Base-by-base conservation (phyloP, 1,140 invertebrate species). In the Drosophila seguyi region DNA sequence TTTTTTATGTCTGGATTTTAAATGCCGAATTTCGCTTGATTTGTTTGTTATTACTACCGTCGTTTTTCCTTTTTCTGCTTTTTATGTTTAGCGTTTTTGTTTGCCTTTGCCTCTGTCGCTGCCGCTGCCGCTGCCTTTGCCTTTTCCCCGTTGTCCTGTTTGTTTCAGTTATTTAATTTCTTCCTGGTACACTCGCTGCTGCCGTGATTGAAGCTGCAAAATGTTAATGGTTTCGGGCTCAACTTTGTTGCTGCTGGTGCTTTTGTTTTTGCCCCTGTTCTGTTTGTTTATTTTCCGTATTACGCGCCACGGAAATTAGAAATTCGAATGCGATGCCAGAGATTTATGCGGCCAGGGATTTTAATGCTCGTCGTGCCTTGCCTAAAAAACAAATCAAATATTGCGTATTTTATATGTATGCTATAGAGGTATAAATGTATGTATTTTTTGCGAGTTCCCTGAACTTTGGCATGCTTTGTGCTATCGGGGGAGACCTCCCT, bases 1-100 rank as follows among this genome's bases (percentile, higher is more conserved):
- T 91, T 90, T 90, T 92, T 91, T 86, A 91, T 90, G 79, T 75
- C 59, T 81, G 61, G 74, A 57, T 88, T 80, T 92, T 80, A 87
- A 83, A 82, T 65, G 87, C 73, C 73, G 63, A 91, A 83, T 87
- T 83, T 79, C 85, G 85, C 72, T 62, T 56, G 59, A 67, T 65
- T 88, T 83, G 65, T 69, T 80, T 71, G 63, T 67, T 75, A 60
- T 73, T 67, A 53, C 55, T 56, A 14, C 60, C 58, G 75, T 53
- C 34, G 52, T 10, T 38, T 13, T 53, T 38, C 31, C 47, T 13
- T 18, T 52, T 52, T 44, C 10, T 20, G 4, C 14, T 13, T 25
- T 66, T 55, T 66, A 52, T 61, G 39, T 25, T 68, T 72, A 38
- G 36, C 29, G 25, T 47, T 74, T 29, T 22, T 13, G 52, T 50